Evolutionary conservation across 2,888 invertebrate genomes (phyloP).

Genomic region (Charanyca ferruginea): DNA sequence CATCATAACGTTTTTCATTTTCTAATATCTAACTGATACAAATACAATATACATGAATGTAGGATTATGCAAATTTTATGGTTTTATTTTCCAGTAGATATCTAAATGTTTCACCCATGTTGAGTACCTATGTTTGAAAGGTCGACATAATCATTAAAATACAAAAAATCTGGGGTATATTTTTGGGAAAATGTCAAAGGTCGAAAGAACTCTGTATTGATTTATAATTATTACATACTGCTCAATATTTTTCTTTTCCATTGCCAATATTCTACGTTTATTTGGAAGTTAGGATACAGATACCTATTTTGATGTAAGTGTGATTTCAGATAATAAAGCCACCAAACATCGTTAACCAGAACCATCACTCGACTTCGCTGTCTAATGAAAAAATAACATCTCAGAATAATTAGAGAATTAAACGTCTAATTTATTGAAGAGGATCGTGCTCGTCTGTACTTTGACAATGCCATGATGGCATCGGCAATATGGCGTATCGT

Average conservation of each 20-base stretch:
- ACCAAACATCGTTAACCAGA: conserved; percentile 45
- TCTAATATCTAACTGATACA: not conserved
- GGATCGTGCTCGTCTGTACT: conserved; percentile 54
- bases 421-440: conserved; percentile 57
- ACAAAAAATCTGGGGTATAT: not conserved
- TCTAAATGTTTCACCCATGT: not conserved
- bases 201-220: not conserved
- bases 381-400: conserved; percentile 63
- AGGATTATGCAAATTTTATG: not conserved
- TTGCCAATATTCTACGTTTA: not conserved
- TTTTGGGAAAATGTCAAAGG: not conserved
- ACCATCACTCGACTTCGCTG: conserved; percentile 39
- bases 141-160: conserved; percentile 1
- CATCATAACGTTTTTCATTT: not conserved
- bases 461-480: conserved; percentile 64
- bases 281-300: conserved; percentile 4
- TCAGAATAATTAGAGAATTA: conserved; percentile 53
- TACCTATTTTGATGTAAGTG: conserved; percentile 21
- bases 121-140: conserved; percentile 5
- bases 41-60: conserved; percentile 16
- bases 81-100: conserved; percentile 22
- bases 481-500: conserved; percentile 84
- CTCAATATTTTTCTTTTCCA: not conserved
- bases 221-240: not conserved
- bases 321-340: conserved; percentile 37